Evolutionary conservation across 35 echinoderm and acorn worm species (phyloP), one percentile per base, ranked within the genome.

Genomic region (Heliocidaris erythrogramma): DNA sequence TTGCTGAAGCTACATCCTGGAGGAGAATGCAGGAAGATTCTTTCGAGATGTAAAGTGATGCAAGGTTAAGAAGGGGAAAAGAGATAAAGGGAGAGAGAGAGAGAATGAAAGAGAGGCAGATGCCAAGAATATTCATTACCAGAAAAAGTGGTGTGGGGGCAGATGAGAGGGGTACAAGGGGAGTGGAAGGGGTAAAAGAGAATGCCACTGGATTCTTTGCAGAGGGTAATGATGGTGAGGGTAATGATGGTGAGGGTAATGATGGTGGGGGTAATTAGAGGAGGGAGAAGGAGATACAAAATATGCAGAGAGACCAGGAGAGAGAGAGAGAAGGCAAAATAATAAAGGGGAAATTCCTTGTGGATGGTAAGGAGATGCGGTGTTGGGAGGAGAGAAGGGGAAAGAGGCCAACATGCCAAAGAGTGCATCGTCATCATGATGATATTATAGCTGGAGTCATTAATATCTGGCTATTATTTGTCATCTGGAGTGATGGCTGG

Each of bases 401-500:
- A 88, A 30, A 48, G 31, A 48, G 24, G 87, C 11, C 12, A 30
- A 13, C 29, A 89, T 89, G 87, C 31, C 87, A 35, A 32, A 89
- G 87, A 89, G 87, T 89, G 87, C 87, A 89, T 89, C 65, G 42
- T 89, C 87, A 47, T 48, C 87, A 89, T 89, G 29, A 89, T 89
- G 87, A 48, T 89, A 89, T 89, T 9, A 47, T 89, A 89, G 87
- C 47, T 89, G 47, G 87, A 89, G 87, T 89, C 87, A 89, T 89
- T 89, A 89, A 89, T 89, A 89, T 89, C 87, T 7, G 47, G 87
- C 87, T 89, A 89, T 89, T 89, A 89, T 89, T 89, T 89, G 32
- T 48, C 87, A 89, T 32, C 87, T 48, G 47, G 65, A 78, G 65
- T 47, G 87, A 89, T 48, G 87, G 32, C 87, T 89, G 31, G 87